Evolutionary conservation across 1,140 invertebrate species (phyloP), one percentile per base, ranked within the genome.

Genomic region (Drosophila arawakana): DNA sequence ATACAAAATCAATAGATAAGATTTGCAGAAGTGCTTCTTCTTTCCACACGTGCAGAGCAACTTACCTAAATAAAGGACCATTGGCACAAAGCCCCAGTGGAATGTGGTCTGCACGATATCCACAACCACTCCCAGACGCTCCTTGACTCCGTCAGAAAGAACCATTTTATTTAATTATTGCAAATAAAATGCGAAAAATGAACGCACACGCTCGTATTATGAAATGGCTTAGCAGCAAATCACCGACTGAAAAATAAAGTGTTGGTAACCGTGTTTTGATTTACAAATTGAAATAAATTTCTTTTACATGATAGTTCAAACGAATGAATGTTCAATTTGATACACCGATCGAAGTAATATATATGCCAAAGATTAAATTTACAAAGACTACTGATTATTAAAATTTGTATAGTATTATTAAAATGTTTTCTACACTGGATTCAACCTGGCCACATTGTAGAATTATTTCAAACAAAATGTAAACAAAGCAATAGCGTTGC

Each of bases 81-180:
- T 93, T 2, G 95, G 95, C 68, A 96, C 94, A 55, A 95, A 96
- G 35, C 95, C 95, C 94, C 95, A 96, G 78, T 95, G 95, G 68
- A 95, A 95, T 55, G 94, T 91, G 3, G 93, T 94, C 91, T 95
- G 95, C 4, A 93, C 92, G 2, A 94, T 73, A 11, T 94, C 93
- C 41, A 95, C 92, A 8, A 96, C 94, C 7, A 94, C 85, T 10
- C 93, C 93, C 39, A 96, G 85, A 82, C 95, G 94, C 76, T 95
- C 93, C 89, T 95, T 95, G 10, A 73, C 84, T 52, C 84, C 83
- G 8, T 88, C 83, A 8, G 83, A 89, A 44, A 88, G 80, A 52
- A 83, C 73, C 83, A 88, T 88, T 62, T 65, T 78, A 34, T 46
- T 65, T 72, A 35, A 25, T 15, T 54, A 18, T 41, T 52, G 41